Percentiles rank a stretch among this genome's conserved stretches.
Evolutionary conservation across 1,140 invertebrate genomes (phyloP).

Genomic region (Caenorhabditis remanei): DNA sequence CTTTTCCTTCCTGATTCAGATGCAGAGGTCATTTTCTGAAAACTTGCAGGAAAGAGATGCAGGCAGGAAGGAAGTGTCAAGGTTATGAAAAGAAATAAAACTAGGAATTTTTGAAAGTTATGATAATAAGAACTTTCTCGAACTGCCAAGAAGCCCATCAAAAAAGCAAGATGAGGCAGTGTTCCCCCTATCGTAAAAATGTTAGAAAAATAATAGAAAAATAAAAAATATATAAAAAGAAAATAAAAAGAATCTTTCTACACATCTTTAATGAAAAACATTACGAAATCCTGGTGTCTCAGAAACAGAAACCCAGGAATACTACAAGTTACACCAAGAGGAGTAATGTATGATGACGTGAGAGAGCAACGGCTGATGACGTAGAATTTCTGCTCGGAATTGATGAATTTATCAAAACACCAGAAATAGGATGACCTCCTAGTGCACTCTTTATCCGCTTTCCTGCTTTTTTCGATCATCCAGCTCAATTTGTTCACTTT

Average conservation of each 20-base stretch:
- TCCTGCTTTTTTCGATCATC: background rate
- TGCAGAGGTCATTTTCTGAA: background rate
- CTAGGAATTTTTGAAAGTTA: background rate
- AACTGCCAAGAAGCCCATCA: slow-evolving; percentile 16
- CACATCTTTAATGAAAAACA: background rate
- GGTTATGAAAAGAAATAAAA: background rate
- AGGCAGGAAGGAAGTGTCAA: background rate
- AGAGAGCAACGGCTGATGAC: slow-evolving; percentile 2
- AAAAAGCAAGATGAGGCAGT: background rate
- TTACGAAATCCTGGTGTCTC: slow-evolving; percentile 3
- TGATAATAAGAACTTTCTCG: slow-evolving; percentile 6
- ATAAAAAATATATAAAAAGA: background rate
- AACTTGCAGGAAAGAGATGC: background rate
- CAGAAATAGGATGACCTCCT: slow-evolving; percentile 21
- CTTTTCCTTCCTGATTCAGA: background rate
- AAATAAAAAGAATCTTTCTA: background rate
- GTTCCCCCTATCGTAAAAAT: background rate
- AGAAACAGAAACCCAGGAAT: background rate
- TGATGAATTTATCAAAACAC: background rate
- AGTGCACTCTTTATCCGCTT: slow-evolving; percentile 8
- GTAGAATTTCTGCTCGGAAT: background rate
- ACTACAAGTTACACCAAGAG: background rate
- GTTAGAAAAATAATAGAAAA: background rate
- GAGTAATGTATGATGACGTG: slow-evolving; percentile 10
- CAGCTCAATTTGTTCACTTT: too few relatives aligned